Base-by-base conservation (phyloP, 2,888 invertebrate species). In the Iselma pallidipennis region DNA sequence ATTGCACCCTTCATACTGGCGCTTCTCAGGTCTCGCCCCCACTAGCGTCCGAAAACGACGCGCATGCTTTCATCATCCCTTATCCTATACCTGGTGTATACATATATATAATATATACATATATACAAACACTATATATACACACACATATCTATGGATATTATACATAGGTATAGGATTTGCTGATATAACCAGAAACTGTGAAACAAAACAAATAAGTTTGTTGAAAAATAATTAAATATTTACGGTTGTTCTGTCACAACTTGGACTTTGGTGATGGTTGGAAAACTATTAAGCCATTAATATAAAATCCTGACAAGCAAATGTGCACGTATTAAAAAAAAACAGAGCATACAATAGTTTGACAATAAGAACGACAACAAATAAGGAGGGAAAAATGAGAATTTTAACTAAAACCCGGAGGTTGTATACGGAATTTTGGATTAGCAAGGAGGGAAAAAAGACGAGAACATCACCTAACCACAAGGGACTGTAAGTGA, bases 1-100 rank as follows among this genome's bases (percentile, higher is more conserved):
- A 72, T 70, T 71, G 76, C 76, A 75, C 76, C 75, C 78, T 74
- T 75, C 73, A 72, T 74, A 78, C 78, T 78, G 76, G 74, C 75
- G 73, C 74, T 75, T 69, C 64, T 71, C 73, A 70, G 69, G 72
- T 74, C 73, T 72, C 74, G 72, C 75, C 76, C 76, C 73, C 75
- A 74, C 76, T 76, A 69, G 72, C 73, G 69, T 71, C 70, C 66
- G 62, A 63, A 37, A 71, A 71, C 71, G 66, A 61, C 66, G 75
- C 74, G 74, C 74, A 74, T 71, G 74, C 72, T 63, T 67, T 57
- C 69, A 66, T 64, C 71, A 69, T 66, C 69, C 70, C 69, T 70
- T 71, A 68, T 68, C 66, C 57, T 68, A 63, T 74, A 75, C 75
- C 75, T 76, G 75, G 69, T 71, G 68, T 71, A 67, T 64, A 65